Evolutionary conservation across 2,113 vertebrate species (phyloP), one percentile per base, ranked within the genome.

Genomic region (Willisornis vidua): DNA sequence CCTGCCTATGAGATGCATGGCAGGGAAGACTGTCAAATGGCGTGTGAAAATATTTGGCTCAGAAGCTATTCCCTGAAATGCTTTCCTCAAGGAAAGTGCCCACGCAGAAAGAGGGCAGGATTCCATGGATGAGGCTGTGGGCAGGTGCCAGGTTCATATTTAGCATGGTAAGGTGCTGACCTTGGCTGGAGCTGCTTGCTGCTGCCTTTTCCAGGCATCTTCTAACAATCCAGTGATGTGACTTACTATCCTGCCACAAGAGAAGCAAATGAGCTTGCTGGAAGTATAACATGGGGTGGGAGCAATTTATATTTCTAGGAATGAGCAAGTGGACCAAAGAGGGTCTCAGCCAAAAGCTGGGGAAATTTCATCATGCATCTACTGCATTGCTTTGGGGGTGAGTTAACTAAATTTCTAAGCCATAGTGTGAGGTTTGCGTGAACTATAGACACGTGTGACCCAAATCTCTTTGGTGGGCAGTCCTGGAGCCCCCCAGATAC

Each of bases 41-140:
- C 67, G 51, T 23, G 37, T 67, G 57, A 62, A 61, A 82, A n/a
- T 9, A 7, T 45, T 48, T 57, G 51, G 31, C 75, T 85, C 16
- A 6, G 39, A 48, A 55, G 59, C 68, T 73, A 70, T 8, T 70
- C 29, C 48, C 37, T 63, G 25, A 75, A 71, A 65, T 43, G 35
- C 25, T 85, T 65, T 1, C 1, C 11, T 37, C 35, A 20, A 43
- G 57, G 25, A 18, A 82, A 65, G 67, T 24, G 16, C 24, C 62
- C 45, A 9, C 57, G 70, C 85, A 82, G 59, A 82, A 80, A 10
- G 31, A 61, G 55, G 80, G 37, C 61, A 70, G 70, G 55, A 75
- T 75, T 75, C 78, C 58, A 51, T 0, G 0, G 8, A 20, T 0
- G 0, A 45, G 0, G 0, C 26, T 45, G 37, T 4, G 0, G 24